phyloP scores from a whole-genome alignment of 2,113 vertebrate genomes.

The Phalacrocorax brasilianus region DNA sequence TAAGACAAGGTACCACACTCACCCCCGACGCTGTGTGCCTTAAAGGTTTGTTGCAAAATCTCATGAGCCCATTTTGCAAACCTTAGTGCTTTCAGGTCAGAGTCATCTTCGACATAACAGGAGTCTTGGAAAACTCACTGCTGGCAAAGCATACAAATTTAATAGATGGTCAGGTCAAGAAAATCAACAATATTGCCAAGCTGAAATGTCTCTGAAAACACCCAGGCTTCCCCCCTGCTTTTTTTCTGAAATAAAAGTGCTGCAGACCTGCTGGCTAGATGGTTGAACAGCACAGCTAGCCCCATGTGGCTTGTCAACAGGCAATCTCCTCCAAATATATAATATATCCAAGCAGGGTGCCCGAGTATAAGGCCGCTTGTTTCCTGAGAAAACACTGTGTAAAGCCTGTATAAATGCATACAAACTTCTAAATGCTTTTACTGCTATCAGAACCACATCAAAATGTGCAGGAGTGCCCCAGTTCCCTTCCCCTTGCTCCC shows the following conservation, averaged over 20 bases:
- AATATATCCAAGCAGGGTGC: accelerated
- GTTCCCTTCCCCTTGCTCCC: background rate
- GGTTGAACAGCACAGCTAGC: background rate
- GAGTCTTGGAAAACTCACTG: background rate
- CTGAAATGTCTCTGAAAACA: background rate
- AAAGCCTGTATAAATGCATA: accelerated
- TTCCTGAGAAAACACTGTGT: background rate
- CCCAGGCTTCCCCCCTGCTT: background rate
- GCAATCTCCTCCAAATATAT: accelerated
- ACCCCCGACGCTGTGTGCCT: accelerated
- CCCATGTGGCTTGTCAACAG: background rate
- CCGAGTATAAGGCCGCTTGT: accelerated
- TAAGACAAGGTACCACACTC: accelerated
- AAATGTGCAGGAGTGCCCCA: accelerated
- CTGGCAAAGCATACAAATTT: background rate
- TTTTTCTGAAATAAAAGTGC: background rate
- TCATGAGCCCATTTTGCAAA: accelerated
- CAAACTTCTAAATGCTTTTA: background rate
- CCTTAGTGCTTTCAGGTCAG: accelerated
- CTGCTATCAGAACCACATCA: background rate
- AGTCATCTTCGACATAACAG: accelerated
- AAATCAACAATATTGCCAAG: accelerated
- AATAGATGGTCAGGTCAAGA: background rate
- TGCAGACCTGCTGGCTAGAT: background rate
- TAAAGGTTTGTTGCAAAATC: background rate